Evolutionary conservation across 2,888 invertebrate species (phyloP), one percentile per base, ranked within the genome.

Genomic region (Maniola hyperantus): DNA sequence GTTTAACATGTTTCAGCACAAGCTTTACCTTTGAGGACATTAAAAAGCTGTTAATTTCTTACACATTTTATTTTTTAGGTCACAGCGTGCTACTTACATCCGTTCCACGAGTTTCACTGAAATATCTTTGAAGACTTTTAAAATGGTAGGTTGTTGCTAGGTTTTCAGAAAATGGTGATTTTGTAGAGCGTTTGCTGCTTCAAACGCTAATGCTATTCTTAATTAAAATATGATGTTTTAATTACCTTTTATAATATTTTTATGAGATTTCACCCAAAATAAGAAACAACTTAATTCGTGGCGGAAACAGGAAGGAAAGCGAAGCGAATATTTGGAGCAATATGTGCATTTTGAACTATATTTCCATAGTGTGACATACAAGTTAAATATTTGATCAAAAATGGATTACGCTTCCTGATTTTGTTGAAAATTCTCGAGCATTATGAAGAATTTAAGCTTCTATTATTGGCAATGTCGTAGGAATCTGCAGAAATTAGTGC

Each of bases 61-160:
- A 69, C 65, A 66, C 60, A 34, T 65, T 66, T 66, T 68, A 59
- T 53, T 58, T 70, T 71, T 68, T 67, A 72, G 72, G 67, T 68
- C 72, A 62, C 72, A 72, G 55, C 67, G 57, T 36, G 68, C 68
- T 55, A 58, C 66, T 67, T 70, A 70, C 65, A 66, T 71, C 53
- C 67, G 65, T 54, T 72, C 72, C 44, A 66, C 70, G 62, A 68
- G 64, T 64, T 70, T 65, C 60, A 67, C 65, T 64, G 67, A 71
- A 60, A 70, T 72, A 67, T 71, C 72, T 51, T 67, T 71, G 48
- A 66, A 70, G 51, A 72, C 71, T 57, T 66, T 71, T 68, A 64
- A 67, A 62, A 65, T 34, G 66, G 71, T 71, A 63, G 62, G 61
- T 18, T 42, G 26, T n/a, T 42, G n/a, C 26, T 26, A n/a, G 2